A percentile compares a stretch with the other conserved stretches of the same genome.
phyloP scores from a whole-genome alignment of 2,888 invertebrate species.

The Drosophila trichaetosa region DNA sequence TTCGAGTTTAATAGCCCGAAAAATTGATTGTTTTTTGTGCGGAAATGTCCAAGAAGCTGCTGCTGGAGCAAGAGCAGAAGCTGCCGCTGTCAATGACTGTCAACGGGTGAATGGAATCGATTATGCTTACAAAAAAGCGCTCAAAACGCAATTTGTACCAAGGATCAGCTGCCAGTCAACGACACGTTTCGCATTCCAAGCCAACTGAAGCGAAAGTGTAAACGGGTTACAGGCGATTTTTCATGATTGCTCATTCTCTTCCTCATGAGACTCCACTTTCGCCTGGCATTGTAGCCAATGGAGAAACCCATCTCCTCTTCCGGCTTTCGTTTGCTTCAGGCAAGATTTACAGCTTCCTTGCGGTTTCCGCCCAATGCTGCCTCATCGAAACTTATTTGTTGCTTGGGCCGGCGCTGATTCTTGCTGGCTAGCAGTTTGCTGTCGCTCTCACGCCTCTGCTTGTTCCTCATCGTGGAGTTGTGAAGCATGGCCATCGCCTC shows the following conservation, averaged over 20 bases:
- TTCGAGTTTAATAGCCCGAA: conserved; percentile 83
- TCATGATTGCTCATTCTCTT: conserved; percentile 37
- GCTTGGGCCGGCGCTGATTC: conserved; percentile 59
- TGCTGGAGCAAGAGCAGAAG: conserved; percentile 31
- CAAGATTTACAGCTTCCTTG: conserved; percentile 58
- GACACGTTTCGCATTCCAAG: conserved; percentile 51
- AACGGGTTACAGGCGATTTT: conserved; percentile 75
- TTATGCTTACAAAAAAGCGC: conserved; percentile 69
- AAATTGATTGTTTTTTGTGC: conserved; percentile 83
- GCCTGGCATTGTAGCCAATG: not conserved
- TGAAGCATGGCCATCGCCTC: conserved; percentile 82
- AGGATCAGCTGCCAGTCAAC: conserved; percentile 36
- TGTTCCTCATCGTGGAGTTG: conserved; percentile 45
- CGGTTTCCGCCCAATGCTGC: conserved; percentile 47
- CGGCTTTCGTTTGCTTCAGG: conserved; percentile 7
- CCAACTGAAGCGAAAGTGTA: conserved; percentile 76
- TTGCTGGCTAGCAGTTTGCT: conserved; percentile 40
- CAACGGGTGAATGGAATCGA: conserved; percentile 67
- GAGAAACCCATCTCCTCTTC: not conserved
- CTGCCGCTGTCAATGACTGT: conserved; percentile 11
- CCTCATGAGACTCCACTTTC: not conserved
- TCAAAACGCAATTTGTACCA: conserved; percentile 62
- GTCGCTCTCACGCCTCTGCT: conserved; percentile 53
- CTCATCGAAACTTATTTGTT: conserved; percentile 83
- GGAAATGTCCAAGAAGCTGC: conserved; percentile 63